Evolutionary conservation across 2,113 vertebrate genomes (phyloP).

Genomic region (Hypanus sabinus): DNA sequence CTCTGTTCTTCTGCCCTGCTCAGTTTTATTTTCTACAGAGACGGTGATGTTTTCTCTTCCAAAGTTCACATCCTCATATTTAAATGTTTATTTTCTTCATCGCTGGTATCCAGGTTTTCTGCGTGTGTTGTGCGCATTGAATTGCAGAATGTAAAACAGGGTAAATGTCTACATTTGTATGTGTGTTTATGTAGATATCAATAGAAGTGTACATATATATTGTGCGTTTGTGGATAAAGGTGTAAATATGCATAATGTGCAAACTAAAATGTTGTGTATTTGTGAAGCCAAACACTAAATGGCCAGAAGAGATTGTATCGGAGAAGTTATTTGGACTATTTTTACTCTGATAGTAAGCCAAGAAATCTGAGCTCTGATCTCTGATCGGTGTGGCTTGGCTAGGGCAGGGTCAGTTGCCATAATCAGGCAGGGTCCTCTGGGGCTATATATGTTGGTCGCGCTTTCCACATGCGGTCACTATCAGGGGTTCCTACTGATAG

Average conservation of each 20-base stretch:
- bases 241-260: background rate
- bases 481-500: background rate
- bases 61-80: no score
- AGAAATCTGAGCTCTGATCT: background rate
- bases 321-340: background rate
- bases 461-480: background rate
- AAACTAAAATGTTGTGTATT: background rate
- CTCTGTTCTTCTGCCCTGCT: no score
- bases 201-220: background rate
- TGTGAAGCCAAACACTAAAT: constrained; percentile 5
- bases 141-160: no score
- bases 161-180: background rate
- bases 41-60: no score
- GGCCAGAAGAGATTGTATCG: background rate
- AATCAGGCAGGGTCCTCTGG: background rate
- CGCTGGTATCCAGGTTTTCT: no score
- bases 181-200: background rate
- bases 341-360: no score
- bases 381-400: background rate
- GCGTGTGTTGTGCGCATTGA: no score
- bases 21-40: no score
- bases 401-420: background rate
- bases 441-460: background rate
- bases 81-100: no score
- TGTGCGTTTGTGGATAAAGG: background rate